Evolutionary conservation across 1,140 invertebrate species (phyloP), one percentile per base, ranked within the genome.

Genomic region (Cepaea nemoralis): DNA sequence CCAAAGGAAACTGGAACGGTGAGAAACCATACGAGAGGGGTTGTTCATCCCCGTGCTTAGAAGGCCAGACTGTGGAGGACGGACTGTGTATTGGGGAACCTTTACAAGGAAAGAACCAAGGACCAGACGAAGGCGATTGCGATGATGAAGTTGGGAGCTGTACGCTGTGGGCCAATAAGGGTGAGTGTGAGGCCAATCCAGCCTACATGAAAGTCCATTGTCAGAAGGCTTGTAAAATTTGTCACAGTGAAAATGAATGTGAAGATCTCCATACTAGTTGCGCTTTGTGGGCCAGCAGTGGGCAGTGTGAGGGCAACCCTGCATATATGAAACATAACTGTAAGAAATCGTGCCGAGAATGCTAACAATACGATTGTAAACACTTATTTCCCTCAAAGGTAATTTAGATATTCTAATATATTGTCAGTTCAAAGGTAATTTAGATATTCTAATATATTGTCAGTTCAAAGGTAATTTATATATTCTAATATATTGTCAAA

Each of bases 1-100:
- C 78, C 40, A 81, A 48, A 33, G 79, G 79, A 3, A 81, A 81
- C 79, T 81, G 79, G 79, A 74, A 39, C 33, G 79, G 79, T 10
- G 79, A 81, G 48, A 42, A 63, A 19, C 69, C 79, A 19, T 81
- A 81, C 71, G 35, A 22, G 42, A 75, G 50, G 33, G n/a, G 40
- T 19, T 75, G 73, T 33, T 2, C 19, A 0, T 40, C 40, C 10
- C 19, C 5, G 31, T 75, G 73, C 31, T 40, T 33, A 8, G 45
- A 75, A 75, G 73, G 73, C 19, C 73, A 75, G 31, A 75, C 73
- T 2, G 73, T 22, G 40, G 73, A 75, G 12, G 31, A 50, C 22
- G 73, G 73, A 48, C 73, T 75, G 3, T 75, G 73, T 50, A 45
- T 75, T 24, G 73, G 73, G 12, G 45, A 75, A 35, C 6, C 8